Evolutionary conservation across 2,888 invertebrate genomes (phyloP).

Genomic region (Lathronympha strigana): DNA sequence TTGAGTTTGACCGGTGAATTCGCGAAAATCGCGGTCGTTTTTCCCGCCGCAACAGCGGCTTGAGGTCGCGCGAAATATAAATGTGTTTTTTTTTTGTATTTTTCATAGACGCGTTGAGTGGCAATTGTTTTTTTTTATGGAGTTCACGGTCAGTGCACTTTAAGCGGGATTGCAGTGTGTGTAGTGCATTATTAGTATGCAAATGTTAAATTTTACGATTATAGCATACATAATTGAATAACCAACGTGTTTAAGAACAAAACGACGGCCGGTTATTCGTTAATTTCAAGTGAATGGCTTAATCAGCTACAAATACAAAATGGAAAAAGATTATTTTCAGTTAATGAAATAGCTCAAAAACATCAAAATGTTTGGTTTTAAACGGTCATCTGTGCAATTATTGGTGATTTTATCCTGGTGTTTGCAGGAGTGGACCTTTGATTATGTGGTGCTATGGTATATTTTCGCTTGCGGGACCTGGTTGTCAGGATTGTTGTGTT

Average conservation of each 20-base stretch:
- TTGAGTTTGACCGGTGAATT: conserved; percentile 38
- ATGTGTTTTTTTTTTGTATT: conserved; percentile 1
- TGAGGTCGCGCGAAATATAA: neutral
- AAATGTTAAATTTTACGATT: neutral
- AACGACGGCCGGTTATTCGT: neutral
- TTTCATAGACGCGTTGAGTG: neutral
- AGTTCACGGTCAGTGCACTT: conserved; percentile 11
- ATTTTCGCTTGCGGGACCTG: conserved; percentile 54
- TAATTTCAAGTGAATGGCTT: neutral
- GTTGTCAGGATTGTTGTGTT: conserved; percentile 53
- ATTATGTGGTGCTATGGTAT: conserved; percentile 58
- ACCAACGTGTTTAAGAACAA: neutral
- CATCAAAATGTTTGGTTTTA: conserved; percentile 76
- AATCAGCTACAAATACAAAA: conserved; percentile 20
- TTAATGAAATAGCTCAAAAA: conserved; percentile 21
- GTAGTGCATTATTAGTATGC: conserved; percentile 1
- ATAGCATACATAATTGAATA: neutral
- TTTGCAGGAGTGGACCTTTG: conserved; percentile 65
- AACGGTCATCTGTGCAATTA: conserved; percentile 58
- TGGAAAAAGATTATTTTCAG: conserved; percentile 40
- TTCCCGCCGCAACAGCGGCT: neutral
- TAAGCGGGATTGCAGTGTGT: conserved; percentile 22
- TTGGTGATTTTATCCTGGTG: conserved; percentile 62
- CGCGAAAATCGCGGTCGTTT: conserved; percentile 7
- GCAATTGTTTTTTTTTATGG: neutral